Evolutionary conservation across 2,888 invertebrate species (phyloP), one percentile per base, ranked within the genome.

Genomic region (Chesias legatella): DNA sequence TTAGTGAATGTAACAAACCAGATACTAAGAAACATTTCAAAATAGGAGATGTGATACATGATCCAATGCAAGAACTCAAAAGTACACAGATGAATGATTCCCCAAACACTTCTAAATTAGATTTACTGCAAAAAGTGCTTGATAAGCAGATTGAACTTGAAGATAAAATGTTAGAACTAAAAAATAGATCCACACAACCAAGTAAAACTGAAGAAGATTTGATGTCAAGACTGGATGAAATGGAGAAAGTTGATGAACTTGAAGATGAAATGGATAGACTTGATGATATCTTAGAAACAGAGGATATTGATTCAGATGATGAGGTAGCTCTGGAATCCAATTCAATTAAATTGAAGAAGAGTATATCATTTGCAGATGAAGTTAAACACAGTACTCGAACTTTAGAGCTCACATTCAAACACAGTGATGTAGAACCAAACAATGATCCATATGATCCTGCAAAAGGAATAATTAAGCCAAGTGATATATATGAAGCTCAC

Each of bases 231-330:
- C 60, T 91, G 27, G 89, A 91, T 69, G 88, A 90, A 63, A 71
- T 91, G 44, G 91, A 91, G 57, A 66, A 75, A 54, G 64, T 85
- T 32, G 89, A 88, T 47, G 83, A 83, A 38, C 57, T 89, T 34
- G 88, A 91, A 70, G 92, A 92, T 77, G 89, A 90, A 67, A 79
- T 91, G 58, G 78, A 89, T 45, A 86, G 89, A 41, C 58, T 70
- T 42, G 60, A 84, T 78, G 44, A 58, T 75, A 51, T 55, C 8
- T 13, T 55, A 10, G 33, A 43, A 38, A 43, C 40, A 34, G 43
- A 43, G 33, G 41, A 45, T 31, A n/a, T 35, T 10, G 43, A 49
- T 26, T 42, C 48, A 31, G 32, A 42, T 26, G 77, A 81, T 58
- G 70, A 76, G 11, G 53, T 56, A 33, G 38, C 58, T 5, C 48